These are phyloP conservation scores for Psilopsiagon aurifrons DNA, from an alignment of 2,113 vertebrate genomes.

Conservation along the genomic window DNA sequence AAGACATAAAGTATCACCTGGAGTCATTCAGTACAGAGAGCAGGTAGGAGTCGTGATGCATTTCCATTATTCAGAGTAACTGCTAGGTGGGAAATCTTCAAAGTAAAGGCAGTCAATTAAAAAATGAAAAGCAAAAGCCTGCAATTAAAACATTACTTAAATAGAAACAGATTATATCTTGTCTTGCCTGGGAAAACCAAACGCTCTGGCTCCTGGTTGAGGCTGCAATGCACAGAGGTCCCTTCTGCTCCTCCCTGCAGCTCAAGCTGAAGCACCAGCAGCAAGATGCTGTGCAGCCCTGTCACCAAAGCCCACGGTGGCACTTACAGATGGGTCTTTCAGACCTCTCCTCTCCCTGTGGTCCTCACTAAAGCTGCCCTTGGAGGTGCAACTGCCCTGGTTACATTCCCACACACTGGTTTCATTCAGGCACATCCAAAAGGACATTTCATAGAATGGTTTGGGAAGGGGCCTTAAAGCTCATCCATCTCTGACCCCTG, in stretches of 20 bases:
- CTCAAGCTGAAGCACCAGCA: neutral
- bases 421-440: neutral
- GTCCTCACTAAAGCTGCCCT: neutral
- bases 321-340: neutral
- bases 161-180: fast-evolving
- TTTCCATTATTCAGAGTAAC: neutral
- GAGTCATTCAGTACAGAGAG: neutral
- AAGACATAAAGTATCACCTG: constrained; percentile 26
- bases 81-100: neutral
- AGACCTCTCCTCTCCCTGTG: fast-evolving
- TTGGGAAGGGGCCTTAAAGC: fast-evolving
- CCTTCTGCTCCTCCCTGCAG: neutral
- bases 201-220: fast-evolving
- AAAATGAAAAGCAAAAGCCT: neutral
- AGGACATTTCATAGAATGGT: fast-evolving
- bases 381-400: neutral
- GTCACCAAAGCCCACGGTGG: fast-evolving
- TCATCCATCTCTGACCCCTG: fast-evolving
- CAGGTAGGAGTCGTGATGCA: neutral
- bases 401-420: fast-evolving
- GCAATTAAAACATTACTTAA: neutral
- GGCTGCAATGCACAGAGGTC: fast-evolving
- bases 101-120: neutral
- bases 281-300: fast-evolving
- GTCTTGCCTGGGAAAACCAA: fast-evolving